phyloP scores from a whole-genome alignment of 2,888 invertebrate species.

The Agrilus cyanescens region DNA sequence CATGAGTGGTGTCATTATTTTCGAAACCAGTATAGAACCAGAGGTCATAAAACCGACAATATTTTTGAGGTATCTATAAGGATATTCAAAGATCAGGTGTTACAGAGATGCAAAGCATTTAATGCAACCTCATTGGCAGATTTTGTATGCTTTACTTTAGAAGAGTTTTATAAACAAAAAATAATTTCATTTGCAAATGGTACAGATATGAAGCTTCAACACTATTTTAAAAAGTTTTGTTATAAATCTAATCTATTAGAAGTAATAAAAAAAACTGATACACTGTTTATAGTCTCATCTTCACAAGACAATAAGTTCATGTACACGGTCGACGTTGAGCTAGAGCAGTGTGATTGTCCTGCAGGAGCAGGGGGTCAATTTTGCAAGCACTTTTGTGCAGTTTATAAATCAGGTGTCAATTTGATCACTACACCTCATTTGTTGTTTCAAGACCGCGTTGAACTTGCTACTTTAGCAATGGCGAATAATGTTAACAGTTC shows the following conservation, averaged over 20 bases:
- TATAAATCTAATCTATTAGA: neutral
- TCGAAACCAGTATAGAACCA: neutral
- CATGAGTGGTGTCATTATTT: neutral
- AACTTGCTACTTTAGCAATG: slow-evolving; percentile 3
- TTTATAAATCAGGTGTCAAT: slow-evolving; percentile 2
- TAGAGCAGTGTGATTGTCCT: slow-evolving; percentile 8
- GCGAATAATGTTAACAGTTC: slow-evolving; percentile 1
- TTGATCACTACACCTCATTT: slow-evolving; percentile 3
- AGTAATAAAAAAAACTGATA: neutral
- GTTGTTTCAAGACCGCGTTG: slow-evolving; percentile 1
- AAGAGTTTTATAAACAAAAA: no score
- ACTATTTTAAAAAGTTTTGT: neutral
- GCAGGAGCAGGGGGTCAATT: slow-evolving; percentile 5
- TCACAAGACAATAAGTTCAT: slow-evolving; percentile 2
- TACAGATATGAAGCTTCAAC: neutral
- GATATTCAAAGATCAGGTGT: neutral
- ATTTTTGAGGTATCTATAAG: neutral
- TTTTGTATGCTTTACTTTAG: no score
- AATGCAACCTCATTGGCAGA: no score
- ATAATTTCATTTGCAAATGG: no score
- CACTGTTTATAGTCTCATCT: neutral
- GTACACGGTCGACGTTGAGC: slow-evolving; percentile 8
- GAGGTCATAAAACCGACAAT: neutral
- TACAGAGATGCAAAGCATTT: no score
- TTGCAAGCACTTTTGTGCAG: slow-evolving; percentile 5